phyloP scores from a whole-genome alignment of 2,888 invertebrate species.

The Ennomos erosarius region DNA sequence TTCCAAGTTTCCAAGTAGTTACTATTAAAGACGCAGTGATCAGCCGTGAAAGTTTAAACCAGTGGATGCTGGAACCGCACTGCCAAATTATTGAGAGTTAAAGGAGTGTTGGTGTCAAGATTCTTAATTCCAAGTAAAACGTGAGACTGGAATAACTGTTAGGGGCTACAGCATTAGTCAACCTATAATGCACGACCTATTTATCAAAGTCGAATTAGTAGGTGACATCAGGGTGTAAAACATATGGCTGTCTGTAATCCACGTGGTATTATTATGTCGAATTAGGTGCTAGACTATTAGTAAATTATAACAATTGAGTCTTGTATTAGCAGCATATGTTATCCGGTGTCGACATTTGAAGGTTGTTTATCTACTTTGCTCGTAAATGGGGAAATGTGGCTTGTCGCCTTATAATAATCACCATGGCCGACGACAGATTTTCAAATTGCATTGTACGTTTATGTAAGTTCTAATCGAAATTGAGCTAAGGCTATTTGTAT shows the following conservation, averaged over 20 bases:
- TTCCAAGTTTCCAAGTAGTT: too few relatives aligned
- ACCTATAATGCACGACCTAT: constrained; percentile 67
- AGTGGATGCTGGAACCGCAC: too few relatives aligned
- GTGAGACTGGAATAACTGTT: constrained; percentile 39
- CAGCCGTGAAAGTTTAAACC: too few relatives aligned
- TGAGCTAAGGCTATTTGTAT: too few relatives aligned
- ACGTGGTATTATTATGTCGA: constrained; percentile 68
- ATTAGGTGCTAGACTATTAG: constrained; percentile 66
- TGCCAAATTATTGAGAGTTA: too few relatives aligned
- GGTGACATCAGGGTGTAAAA: constrained; percentile 72
- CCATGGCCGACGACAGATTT: too few relatives aligned
- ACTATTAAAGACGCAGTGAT: too few relatives aligned
- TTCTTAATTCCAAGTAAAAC: not conserved
- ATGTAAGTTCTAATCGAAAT: too few relatives aligned
- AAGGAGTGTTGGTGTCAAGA: not conserved
- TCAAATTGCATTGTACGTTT: too few relatives aligned
- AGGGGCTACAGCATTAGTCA: constrained; percentile 49
- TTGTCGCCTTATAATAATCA: too few relatives aligned
- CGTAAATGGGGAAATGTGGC: too few relatives aligned
- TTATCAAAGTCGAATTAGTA: constrained; percentile 78
- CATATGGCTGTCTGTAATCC: constrained; percentile 67
- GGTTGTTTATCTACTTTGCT: too few relatives aligned
- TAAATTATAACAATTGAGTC: constrained; percentile 67
- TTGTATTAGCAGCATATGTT: constrained; percentile 45
- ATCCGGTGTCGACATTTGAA: not conserved